Percentiles rank a stretch among this genome's conserved stretches.
Conservation (phyloP, 2,888 invertebrate species). For the Acanthosepion esculentum region DNA sequence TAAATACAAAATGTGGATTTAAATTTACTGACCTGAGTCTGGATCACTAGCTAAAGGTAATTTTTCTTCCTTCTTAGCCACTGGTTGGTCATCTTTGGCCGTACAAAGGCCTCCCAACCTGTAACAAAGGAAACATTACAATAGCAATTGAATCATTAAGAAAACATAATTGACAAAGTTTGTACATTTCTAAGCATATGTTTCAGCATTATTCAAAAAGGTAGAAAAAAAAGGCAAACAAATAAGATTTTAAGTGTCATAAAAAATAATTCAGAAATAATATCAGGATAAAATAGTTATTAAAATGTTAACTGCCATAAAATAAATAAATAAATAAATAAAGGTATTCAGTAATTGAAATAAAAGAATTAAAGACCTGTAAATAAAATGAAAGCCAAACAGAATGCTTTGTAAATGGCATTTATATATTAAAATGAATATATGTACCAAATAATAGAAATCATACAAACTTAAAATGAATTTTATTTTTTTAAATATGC, state of each 20-base stretch:
- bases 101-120: conserved; percentile 46
- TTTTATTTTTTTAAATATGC: too few relatives aligned
- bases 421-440: too few relatives aligned
- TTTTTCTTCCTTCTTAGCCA: conserved; percentile 37
- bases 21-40: conserved; percentile 37
- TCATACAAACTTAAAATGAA: too few relatives aligned
- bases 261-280: background rate
- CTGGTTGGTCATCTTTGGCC: conserved; percentile 46
- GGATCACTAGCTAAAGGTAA: background rate
- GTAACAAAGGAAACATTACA: background rate
- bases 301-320: background rate
- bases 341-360: background rate
- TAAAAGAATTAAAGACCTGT: too few relatives aligned
- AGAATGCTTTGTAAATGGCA: too few relatives aligned
- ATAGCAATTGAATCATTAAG: background rate
- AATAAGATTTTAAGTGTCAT: background rate
- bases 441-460: too few relatives aligned
- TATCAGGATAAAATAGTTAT: background rate
- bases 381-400: too few relatives aligned
- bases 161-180: background rate
- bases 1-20: background rate
- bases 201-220: background rate
- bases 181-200: background rate
- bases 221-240: background rate
- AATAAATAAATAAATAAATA: background rate